Conservation (phyloP, 2,888 invertebrate species). For the Stenotaenia linearis region DNA sequence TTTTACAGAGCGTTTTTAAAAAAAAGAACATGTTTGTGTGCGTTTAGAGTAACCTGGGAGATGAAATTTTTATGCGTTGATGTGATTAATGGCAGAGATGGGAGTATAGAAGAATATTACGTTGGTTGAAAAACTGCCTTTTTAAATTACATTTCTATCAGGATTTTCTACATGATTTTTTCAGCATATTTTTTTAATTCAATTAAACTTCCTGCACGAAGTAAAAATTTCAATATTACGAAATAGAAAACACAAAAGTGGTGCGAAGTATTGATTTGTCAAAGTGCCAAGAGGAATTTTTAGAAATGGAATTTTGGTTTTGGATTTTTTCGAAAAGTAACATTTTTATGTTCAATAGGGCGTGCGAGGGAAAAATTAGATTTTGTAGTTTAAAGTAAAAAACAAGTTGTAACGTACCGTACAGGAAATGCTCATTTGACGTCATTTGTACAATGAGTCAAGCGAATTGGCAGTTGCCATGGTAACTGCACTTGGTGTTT, state of each 20-base stretch:
- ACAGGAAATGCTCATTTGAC: constrained; percentile 20
- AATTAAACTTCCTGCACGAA: neutral
- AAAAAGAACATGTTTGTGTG: neutral
- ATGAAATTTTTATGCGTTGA: neutral
- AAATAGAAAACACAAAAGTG: neutral
- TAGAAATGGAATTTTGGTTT: neutral
- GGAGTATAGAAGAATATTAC: neutral
- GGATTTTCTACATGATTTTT: neutral
- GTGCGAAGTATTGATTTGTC: neutral
- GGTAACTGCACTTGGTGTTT: constrained; percentile 1
- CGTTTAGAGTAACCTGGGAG: neutral
- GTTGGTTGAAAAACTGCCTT: neutral
- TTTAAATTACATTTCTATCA: neutral
- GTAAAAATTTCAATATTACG: neutral
- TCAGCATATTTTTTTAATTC: neutral
- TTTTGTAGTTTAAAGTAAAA: neutral
- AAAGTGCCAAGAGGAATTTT: neutral
- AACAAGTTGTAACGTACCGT: neutral
- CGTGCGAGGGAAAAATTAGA: neutral
- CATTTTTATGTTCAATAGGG: neutral
- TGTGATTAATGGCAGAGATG: neutral
- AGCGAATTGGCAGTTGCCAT: constrained; percentile 23
- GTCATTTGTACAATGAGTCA: constrained; percentile 13
- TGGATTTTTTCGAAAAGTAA: neutral
- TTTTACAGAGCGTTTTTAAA: neutral